These are phyloP conservation scores for Remorina albescens DNA, from an alignment of 2,797 vertebrate genomes.

Conservation along the genomic window DNA sequence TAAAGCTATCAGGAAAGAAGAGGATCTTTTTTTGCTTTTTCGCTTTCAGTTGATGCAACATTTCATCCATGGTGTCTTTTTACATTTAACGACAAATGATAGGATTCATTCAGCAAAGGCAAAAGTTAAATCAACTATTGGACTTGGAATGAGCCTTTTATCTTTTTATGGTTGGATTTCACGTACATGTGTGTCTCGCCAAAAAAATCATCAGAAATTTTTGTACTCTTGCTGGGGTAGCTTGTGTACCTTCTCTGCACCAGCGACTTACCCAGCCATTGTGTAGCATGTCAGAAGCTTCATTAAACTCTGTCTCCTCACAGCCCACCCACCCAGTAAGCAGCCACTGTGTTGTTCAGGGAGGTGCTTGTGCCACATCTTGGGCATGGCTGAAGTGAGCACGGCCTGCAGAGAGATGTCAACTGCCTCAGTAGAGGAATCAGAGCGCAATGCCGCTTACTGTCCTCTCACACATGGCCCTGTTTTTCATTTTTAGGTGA, in stretches of 20 bases:
- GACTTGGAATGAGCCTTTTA: background rate
- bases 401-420: slow-evolving; percentile 57
- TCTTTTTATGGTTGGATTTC: background rate
- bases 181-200: background rate
- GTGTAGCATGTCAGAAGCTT: slow-evolving; percentile 61
- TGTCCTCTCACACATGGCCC: slow-evolving; percentile 73
- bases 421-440: slow-evolving; percentile 74
- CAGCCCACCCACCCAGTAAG: slow-evolving; percentile 56
- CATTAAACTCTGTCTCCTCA: slow-evolving; percentile 66
- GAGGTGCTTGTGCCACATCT: slow-evolving; percentile 61
- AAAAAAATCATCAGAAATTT: background rate
- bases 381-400: slow-evolving; percentile 59
- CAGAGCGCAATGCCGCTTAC: slow-evolving; percentile 52
- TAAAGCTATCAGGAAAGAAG: slow-evolving; percentile 18
- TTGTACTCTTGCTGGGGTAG: slow-evolving; percentile 15
- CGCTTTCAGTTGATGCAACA: slow-evolving; percentile 31
- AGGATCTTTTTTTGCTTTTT: slow-evolving; percentile 9
- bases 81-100: background rate
- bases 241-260: slow-evolving; percentile 35
- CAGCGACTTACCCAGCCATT: slow-evolving; percentile 46
- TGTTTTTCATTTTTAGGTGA: slow-evolving; percentile 67
- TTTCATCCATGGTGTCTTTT: slow-evolving; percentile 37
- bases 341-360: slow-evolving; percentile 46
- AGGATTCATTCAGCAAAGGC: slow-evolving; percentile 2
- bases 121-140: slow-evolving; percentile 2